These are phyloP conservation scores for Polydrusus pterygomalis DNA, from an alignment of 2,888 invertebrate species.

Conservation along the genomic window DNA sequence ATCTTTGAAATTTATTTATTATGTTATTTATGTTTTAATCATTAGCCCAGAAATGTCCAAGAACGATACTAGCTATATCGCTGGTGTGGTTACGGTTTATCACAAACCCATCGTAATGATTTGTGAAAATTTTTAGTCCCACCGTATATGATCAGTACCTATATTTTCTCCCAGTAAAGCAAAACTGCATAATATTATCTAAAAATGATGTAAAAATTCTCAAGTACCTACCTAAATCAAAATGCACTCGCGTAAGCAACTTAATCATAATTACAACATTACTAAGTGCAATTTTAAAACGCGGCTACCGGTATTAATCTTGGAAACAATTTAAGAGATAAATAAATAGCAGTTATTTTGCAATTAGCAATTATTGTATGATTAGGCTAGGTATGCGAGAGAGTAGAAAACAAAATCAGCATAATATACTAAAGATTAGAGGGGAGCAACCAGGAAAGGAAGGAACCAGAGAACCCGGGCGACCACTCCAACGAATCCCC, in stretches of 20 bases:
- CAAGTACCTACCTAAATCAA: not conserved
- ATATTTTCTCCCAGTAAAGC: not conserved
- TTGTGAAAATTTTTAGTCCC: not conserved
- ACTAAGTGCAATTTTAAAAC: constrained; percentile 4
- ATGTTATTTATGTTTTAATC: too few species aligned
- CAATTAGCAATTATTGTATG: constrained; percentile 1
- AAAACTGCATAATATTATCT: not conserved
- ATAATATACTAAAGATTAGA: not conserved
- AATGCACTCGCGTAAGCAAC: not conserved
- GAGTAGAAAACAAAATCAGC: constrained; percentile 1
- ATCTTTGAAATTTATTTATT: too few species aligned
- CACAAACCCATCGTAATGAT: too few species aligned
- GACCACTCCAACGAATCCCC: too few species aligned
- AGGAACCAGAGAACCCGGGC: too few species aligned
- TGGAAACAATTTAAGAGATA: not conserved
- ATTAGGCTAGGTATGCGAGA: not conserved
- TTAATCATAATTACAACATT: not conserved
- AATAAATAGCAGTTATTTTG: constrained; percentile 1
- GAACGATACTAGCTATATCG: too few species aligned
- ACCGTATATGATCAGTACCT: not conserved
- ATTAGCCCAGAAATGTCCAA: too few species aligned
- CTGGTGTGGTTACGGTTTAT: too few species aligned
- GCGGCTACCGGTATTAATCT: constrained; percentile 10
- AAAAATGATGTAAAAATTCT: too few species aligned
- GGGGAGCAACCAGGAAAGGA: too few species aligned